Conservation (phyloP, 2,113 vertebrate species). For the Scatophagus argus region DNA sequence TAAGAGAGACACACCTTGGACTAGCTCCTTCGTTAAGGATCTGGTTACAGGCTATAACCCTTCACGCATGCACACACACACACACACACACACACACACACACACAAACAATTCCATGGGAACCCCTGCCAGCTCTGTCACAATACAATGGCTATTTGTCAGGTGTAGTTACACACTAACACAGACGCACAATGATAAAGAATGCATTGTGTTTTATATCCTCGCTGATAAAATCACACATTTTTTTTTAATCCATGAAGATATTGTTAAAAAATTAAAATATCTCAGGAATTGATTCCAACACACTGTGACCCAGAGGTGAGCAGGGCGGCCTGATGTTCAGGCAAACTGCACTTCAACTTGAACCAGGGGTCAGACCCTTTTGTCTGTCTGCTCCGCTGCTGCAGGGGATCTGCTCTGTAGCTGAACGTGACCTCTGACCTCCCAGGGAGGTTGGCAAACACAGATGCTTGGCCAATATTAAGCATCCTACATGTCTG, state of each 20-base stretch:
- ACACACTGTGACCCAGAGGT: background rate
- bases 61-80: conserved; percentile 21
- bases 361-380: background rate
- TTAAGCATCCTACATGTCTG: background rate
- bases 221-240: background rate
- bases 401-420: background rate
- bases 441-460: background rate
- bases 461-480: background rate
- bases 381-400: background rate
- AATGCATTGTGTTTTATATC: conserved; percentile 28
- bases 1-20: conserved; percentile 52
- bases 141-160: conserved; percentile 46
- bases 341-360: background rate
- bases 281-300: background rate
- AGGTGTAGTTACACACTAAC: conserved; percentile 15
- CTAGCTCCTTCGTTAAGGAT: conserved; percentile 38
- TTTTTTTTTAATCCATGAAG: background rate
- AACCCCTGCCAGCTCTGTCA: conserved; percentile 37
- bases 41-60: conserved; percentile 44
- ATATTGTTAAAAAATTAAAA: too few relatives aligned
- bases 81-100: conserved; percentile 46
- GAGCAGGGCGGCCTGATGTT: background rate
- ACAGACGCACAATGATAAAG: background rate
- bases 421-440: conserved; percentile 3
- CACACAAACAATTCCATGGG: conserved; percentile 46